A percentile compares a stretch with the other conserved stretches of the same genome.
These are phyloP conservation scores for Danio aesculapii DNA, from an alignment of 2,797 vertebrate genomes.

Conservation along the genomic window DNA sequence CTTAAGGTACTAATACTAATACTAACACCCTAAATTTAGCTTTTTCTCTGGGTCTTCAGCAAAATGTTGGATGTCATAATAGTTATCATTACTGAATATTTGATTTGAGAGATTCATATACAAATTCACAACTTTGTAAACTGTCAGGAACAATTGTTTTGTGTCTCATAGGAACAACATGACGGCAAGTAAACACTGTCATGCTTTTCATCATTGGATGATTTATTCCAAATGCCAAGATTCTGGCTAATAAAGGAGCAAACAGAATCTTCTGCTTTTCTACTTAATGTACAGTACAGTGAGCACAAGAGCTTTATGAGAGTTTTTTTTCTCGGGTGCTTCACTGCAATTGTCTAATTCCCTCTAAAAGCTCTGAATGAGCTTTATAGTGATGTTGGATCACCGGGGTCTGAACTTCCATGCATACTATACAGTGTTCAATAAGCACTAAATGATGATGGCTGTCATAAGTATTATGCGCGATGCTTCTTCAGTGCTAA, in stretches of 20 bases:
- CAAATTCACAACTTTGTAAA: background rate
- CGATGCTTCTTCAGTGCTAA: background rate
- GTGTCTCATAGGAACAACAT: no score
- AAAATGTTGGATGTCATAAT: background rate
- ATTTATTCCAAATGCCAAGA: background rate
- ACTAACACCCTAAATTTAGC: no score
- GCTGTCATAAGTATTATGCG: conserved; percentile 22
- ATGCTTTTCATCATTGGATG: background rate
- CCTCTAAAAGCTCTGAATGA: conserved; percentile 45
- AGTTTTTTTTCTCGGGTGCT: conserved; percentile 22
- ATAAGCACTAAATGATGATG: conserved; percentile 33
- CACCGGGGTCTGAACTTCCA: conserved; percentile 30
- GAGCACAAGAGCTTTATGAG: conserved; percentile 13
- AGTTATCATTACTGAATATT: no score
- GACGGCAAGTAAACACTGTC: background rate
- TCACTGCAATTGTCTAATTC: conserved; percentile 53
- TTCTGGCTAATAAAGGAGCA: background rate
- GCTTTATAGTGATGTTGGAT: conserved; percentile 31
- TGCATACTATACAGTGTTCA: conserved; percentile 42
- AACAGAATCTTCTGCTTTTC: background rate
- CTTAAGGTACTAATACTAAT: no score
- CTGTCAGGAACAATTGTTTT: no score
- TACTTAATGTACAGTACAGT: background rate
- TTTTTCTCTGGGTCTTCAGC: no score
- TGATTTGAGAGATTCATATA: background rate